Base-by-base conservation (phyloP, 2,888 invertebrate species). In the Cephus spinipes region DNA sequence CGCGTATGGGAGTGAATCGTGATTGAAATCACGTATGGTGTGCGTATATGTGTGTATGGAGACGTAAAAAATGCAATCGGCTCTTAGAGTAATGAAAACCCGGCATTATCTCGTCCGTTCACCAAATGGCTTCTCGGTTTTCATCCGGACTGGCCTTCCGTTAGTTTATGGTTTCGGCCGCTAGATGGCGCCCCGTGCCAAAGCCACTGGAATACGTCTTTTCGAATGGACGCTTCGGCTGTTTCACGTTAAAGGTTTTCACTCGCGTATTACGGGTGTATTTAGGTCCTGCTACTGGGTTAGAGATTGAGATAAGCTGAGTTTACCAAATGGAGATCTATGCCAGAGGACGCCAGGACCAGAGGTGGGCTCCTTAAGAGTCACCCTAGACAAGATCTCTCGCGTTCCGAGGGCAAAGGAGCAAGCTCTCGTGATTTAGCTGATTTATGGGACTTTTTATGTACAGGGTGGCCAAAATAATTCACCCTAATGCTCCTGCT, bases 61-160 rank as follows among this genome's bases (percentile, higher is more conserved):
- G 86, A 89, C 87, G 87, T 89, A 91, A 91, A 91, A 91, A 91
- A 91, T 90, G 90, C 91, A 91, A 90, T 91, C 91, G 91, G 90
- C 91, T 91, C 90, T 91, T 91, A 90, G 88, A 86, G 88, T 90
- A 90, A 90, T 91, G 91, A 91, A 91, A 90, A 89, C 85, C 85
- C 40, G 40, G 40, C 40, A 55, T 55, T 55, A 55, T 55, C 40
- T 55, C 23, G 40, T 55, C 2, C 23, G 40, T 55, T 6, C 40
- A 1, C 40, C 40, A 55, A 55, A 55, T 55, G 40, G 40, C 40
- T 55, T 55, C 40, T 55, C 23, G 23, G 40, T 55, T 55, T 55
- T 55, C 40, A 55, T 55, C 40, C 2, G 23, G 40, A 55, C 23
- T 23, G 40, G 40, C 40, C 40, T 6, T 2, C 83, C 86, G 85